Base-by-base conservation (phyloP, 92 coral and sea anemone genomes). In the Pocillopora meandrina region DNA sequence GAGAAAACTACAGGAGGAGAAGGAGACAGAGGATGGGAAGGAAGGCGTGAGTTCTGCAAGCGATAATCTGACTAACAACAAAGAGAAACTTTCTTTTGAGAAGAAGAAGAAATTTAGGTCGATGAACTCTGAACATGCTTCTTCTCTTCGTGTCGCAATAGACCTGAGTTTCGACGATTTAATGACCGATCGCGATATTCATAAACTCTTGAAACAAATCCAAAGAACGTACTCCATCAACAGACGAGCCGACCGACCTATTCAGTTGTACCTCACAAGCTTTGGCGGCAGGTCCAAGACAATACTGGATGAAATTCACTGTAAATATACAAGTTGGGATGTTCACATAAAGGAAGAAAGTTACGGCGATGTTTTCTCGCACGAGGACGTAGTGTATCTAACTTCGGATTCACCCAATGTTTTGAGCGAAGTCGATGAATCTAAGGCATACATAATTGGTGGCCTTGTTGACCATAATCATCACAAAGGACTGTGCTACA, bases 391-490 rank as follows among this genome's bases (percentile, higher is more conserved):
- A 60, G 87, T 96, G 16, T 96, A 96, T 76, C 87, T 96, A 52
- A 90, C 93, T 1, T 96, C 99, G 20, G 99, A 96, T 60, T 96
- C 99, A 13, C 93, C 95, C 0, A 94, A 96, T 76, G 95, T 94
- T 9, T 79, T 96, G 56, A 77, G 85, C 71, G 92, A 89, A 23
- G 16, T 96, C 65, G 99, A 96, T 76, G 83, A 92, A 91, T 87
- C 99, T 7, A 96, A 96, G 85, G 91, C 89, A 12, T 92, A 92
- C 82, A 89, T 96, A 14, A 96, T 96, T 57, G 99, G 99, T 1
- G 99, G 99, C 5, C 94, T 96, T 47, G 99, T 96, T 2, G 99
- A 96, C 73, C 99, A 96, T 71, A 96, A 96, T 58, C 98, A 96
- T 77, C 98, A 92, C 72, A 96, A 94, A 79, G 99, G 99, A 1